These are phyloP conservation scores for Drosophila emarginata DNA, from an alignment of 2,888 invertebrate species.

Conservation along the genomic window DNA sequence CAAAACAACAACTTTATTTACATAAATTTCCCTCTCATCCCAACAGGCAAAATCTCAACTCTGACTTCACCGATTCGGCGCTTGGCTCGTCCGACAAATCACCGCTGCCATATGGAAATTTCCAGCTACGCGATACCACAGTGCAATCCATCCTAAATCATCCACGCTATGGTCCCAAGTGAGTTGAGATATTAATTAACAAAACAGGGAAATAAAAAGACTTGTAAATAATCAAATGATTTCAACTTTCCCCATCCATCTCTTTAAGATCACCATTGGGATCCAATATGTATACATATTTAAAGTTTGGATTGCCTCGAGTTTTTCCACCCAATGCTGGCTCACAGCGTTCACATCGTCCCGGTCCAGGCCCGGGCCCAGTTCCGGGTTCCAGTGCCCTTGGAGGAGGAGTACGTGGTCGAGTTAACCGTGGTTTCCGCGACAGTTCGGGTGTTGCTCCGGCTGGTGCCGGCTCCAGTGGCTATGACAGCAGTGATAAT, in stretches of 20 bases:
- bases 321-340: conserved; percentile 94
- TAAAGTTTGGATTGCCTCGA: conserved; percentile 95
- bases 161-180: conserved; percentile 95
- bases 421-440: conserved; percentile 84
- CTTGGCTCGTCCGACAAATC: conserved; percentile 96
- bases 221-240: neutral
- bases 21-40: conserved; percentile 20
- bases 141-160: conserved; percentile 93
- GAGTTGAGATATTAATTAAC: conserved; percentile 80
- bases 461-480: conserved; percentile 88
- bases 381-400: conserved; percentile 63
- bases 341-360: conserved; percentile 86
- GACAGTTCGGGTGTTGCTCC: conserved; percentile 83
- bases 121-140: conserved; percentile 95
- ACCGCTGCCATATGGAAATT: conserved; percentile 96
- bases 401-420: conserved; percentile 83
- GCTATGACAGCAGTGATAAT: conserved; percentile 95
- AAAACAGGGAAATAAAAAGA: neutral
- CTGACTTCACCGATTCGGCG: conserved; percentile 97
- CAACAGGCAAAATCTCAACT: conserved; percentile 94
- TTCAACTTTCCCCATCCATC: neutral
- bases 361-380: conserved; percentile 72
- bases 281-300: conserved; percentile 95
- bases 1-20: conserved; percentile 28
- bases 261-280: conserved; percentile 90